Evolutionary conservation across 2,888 invertebrate genomes (phyloP).

Genomic region (Pasiphila rectangulata): DNA sequence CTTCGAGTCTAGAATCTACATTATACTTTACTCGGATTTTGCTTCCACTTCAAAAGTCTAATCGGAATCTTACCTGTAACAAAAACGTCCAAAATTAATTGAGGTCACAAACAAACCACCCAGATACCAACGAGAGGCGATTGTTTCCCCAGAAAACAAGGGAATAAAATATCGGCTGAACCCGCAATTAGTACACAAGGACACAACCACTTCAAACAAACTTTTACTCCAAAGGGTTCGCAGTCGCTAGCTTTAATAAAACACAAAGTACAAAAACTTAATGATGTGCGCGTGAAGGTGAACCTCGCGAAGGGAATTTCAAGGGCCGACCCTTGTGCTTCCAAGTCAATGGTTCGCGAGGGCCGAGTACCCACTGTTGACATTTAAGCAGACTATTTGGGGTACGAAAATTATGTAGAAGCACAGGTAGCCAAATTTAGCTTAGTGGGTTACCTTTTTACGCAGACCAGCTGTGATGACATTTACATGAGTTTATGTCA

Average conservation of each 20-base stretch:
- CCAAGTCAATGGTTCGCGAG: slow-evolving; percentile 34
- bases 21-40: too few species aligned
- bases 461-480: too few species aligned
- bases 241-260: slow-evolving; percentile 15
- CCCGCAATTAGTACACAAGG: background rate
- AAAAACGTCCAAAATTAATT: slow-evolving; percentile 4
- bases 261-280: slow-evolving; percentile 28
- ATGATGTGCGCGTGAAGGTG: slow-evolving; percentile 35
- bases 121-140: too few species aligned
- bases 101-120: background rate
- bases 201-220: slow-evolving; percentile 4
- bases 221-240: background rate
- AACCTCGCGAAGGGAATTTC: slow-evolving; percentile 28
- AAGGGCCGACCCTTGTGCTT: slow-evolving; percentile 26
- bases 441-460: background rate
- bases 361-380: slow-evolving; percentile 4
- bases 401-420: background rate
- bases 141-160: slow-evolving; percentile 1
- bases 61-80: slow-evolving; percentile 12
- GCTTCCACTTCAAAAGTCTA: background rate
- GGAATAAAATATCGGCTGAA: slow-evolving; percentile 9
- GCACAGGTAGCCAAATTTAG: background rate
- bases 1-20: too few species aligned
- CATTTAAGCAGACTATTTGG: slow-evolving; percentile 6
- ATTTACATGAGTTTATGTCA: too few species aligned